Base-by-base conservation (phyloP, 2,888 invertebrate genomes). In the Leptopilina syphax region DNA sequence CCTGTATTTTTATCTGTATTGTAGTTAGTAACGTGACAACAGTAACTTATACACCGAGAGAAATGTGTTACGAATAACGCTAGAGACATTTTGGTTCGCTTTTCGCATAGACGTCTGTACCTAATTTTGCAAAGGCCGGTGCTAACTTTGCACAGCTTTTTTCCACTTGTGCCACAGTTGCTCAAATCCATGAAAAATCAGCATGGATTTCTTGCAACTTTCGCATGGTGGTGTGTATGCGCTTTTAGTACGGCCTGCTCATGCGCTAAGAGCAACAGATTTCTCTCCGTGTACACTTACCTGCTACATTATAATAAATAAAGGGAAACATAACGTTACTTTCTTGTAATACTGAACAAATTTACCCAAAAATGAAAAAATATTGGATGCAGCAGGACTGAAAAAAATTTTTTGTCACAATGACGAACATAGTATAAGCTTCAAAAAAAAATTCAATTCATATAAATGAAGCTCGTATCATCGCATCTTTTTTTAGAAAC, bases 21-120 rank as follows among this genome's bases (percentile, higher is more conserved):
- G 89, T 89, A 90, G 87, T 89, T 90, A 89, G 86, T 87, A 87
- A 89, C 88, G 88, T 88, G 89, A 90, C 87, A 87, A 88, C 89
- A 87, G 87, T 89, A 89, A 90, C 86, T 89, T 90, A 89, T 88
- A 89, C 87, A 87, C 86, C n/a, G n/a, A n/a, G n/a, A n/a, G n/a
- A n/a, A n/a, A n/a, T n/a, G n/a, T n/a, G n/a, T n/a, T n/a, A n/a
- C n/a, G n/a, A n/a, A n/a, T n/a, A n/a, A n/a, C n/a, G n/a, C n/a
- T n/a, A n/a, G n/a, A n/a, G n/a, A n/a, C n/a, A n/a, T n/a, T n/a
- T n/a, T n/a, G n/a, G n/a, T n/a, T n/a, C n/a, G n/a, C n/a, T n/a
- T n/a, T n/a, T n/a, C n/a, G n/a, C n/a, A n/a, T n/a, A n/a, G n/a
- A n/a, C n/a, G n/a, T n/a, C n/a, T n/a, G n/a, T n/a, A n/a, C n/a